Percentiles rank a stretch among this genome's conserved stretches.
Conservation (phyloP, 2,888 invertebrate species). For the Eurytoma californica region DNA sequence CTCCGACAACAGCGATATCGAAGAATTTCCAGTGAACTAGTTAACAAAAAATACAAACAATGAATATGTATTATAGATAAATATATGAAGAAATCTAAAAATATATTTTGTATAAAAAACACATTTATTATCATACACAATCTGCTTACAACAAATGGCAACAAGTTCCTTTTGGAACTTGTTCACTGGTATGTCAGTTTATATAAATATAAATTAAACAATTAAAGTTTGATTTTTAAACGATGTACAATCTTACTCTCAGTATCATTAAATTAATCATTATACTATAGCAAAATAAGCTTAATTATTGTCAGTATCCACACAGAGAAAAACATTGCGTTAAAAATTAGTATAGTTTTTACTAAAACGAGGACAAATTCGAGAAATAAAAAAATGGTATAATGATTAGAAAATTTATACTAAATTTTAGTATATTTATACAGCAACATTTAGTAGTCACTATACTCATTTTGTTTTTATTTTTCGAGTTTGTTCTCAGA, state of each 20-base stretch:
- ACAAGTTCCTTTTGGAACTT: constrained; percentile 33
- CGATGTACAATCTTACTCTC: neutral
- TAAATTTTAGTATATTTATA: too few species aligned
- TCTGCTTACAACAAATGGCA: constrained; percentile 49
- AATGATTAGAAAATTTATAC: too few species aligned
- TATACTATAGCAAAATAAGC: too few species aligned
- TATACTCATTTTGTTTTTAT: too few species aligned
- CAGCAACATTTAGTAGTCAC: too few species aligned
- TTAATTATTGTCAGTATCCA: too few species aligned
- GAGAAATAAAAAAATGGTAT: too few species aligned
- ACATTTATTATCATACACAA: constrained; percentile 12
- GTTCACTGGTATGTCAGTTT: constrained; percentile 22
- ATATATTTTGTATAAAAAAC: constrained; percentile 15
- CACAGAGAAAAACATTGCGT: too few species aligned
- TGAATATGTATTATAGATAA: neutral
- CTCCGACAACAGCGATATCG: constrained; percentile 28
- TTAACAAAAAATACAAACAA: neutral
- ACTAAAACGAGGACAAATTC: too few species aligned
- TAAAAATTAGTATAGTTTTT: too few species aligned
- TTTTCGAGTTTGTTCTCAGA: too few species aligned
- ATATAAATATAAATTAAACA: constrained; percentile 35
- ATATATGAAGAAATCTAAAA: neutral
- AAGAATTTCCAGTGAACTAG: neutral
- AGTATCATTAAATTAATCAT: too few species aligned
- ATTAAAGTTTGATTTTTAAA: constrained; percentile 46